Evolutionary conservation across 2,797 vertebrate species (phyloP), one percentile per base, ranked within the genome.

Genomic region (Taeniopygia guttata): DNA sequence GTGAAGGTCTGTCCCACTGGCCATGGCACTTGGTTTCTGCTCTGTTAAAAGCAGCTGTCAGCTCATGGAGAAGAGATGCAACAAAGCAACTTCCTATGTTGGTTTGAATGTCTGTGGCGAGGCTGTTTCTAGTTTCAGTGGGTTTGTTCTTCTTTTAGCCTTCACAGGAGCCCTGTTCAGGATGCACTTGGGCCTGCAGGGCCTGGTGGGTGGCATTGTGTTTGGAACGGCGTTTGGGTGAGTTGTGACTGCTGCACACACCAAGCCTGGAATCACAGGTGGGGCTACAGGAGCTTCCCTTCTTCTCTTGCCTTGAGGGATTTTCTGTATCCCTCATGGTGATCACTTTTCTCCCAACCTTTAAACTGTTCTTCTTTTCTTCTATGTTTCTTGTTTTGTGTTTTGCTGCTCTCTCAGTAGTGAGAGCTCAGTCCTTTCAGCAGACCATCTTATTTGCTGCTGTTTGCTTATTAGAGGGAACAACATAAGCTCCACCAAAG

Each of bases 141-240:
- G 32, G 34, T 73, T 87, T 91, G 72, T 89, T 69, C 5, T 46
- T 64, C 87, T 92, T 95, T 64, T 83, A 99, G 99, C 98, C 93
- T 97, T 98, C 91, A 98, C 99, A 9, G 98, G 98, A 94, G 98
- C 98, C 81, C 95, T 99, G 25, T 99, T 99, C 97, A 97, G 99
- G 94, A 94, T 99, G 83, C 98, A 98, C 95, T 97, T 99, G 97
- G 99, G 99, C 51, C 96, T 99, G 27, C 81, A 94, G 78, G 99
- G 98, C 36, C 66, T 99, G 97, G 93, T 97, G 40, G 98, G 98
- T 0, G 99, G 99, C 78, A 73, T 98, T 2, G 2, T 98, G 92
- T 98, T 99, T 10, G 99, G 99, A 89, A 95, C 97, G 2, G 94
- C 91, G 1, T 95, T 99, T 87, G 99, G 99, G 99, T 99, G 96